Evolutionary conservation across 2,888 invertebrate genomes (phyloP), one percentile per base, ranked within the genome.

Genomic region (Tetragnatha montana): DNA sequence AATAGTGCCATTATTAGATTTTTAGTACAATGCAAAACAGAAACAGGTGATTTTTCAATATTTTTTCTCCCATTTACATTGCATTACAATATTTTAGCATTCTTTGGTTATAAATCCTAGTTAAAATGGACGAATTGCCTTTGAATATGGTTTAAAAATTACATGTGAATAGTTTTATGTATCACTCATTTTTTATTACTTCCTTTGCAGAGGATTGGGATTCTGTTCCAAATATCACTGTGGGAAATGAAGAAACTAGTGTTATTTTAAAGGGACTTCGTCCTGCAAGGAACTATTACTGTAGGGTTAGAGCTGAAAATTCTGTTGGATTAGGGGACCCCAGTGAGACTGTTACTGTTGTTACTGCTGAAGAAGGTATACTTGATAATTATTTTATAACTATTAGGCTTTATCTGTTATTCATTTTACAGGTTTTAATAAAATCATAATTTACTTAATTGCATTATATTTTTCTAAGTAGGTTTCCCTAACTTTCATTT

Each of bases 1-100:
- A 93, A 93, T 82, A 92, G 93, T n/a, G 92, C 92, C 84, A 93
- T 94, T 78, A 92, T 92, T 14, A 93, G 93, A 89, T 93, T 93
- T 91, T 92, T 96, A 90, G 95, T 96, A 78, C 96, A 96, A 93
- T 96, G 96, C 93, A 92, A 92, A 91, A 89, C 92, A 12, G 91
- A 91, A 50, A 88, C 91, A 81, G 92, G 92, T 92, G 89, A 91
- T 73, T 86, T 17, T 0, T 8, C 7, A 60, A 60, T 8, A 10
- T 0, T 60, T 60, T 60, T 10, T 8, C 4, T 60, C 14, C 6
- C 0, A 10, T 4, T 60, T 8, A 60, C 12, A 60, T 60, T 14
- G 12, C 10, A 12, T 60, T 6, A 1, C 60, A 60, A 22, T 6
- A 73, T 21, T 19, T 73, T 12, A 19, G 14, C 3, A 71, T 6